Conservation (phyloP, 1,140 invertebrate genomes). For the Drosophila ohnishii region DNA sequence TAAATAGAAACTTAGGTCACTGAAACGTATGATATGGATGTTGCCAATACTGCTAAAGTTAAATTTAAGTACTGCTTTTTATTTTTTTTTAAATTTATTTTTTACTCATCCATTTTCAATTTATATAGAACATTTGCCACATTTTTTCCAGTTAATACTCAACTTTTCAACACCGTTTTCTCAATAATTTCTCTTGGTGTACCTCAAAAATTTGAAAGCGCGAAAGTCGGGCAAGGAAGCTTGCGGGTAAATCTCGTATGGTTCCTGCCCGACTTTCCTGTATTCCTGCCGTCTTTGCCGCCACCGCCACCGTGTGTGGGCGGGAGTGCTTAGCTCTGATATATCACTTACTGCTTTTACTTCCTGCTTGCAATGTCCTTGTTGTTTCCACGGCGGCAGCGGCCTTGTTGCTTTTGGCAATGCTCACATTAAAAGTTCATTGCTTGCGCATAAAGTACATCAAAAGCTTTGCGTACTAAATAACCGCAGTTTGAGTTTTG, state of each 20-base stretch:
- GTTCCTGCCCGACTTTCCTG: conserved; percentile 8
- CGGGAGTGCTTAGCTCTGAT: conserved; percentile 76
- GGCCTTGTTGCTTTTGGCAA: conserved; percentile 55
- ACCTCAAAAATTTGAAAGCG: conserved; percentile 13
- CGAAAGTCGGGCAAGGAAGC: conserved; percentile 16
- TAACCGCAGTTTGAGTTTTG: conserved; percentile 77
- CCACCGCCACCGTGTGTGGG: conserved; percentile 13
- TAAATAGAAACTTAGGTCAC: too few relatives aligned
- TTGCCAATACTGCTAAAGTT: too few relatives aligned
- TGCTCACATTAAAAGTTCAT: conserved; percentile 80
- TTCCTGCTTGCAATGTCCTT: conserved; percentile 30
- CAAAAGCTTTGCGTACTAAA: conserved; percentile 76
- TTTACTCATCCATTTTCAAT: background rate
- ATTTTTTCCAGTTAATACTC: background rate
- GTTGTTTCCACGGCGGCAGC: conserved; percentile 13
- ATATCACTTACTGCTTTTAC: conserved; percentile 62
- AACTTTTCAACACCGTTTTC: background rate
- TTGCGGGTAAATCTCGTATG: conserved; percentile 27
- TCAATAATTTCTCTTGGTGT: background rate
- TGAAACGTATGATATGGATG: too few relatives aligned
- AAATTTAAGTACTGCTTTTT: too few relatives aligned
- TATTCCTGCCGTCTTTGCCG: conserved; percentile 19
- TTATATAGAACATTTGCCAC: background rate
- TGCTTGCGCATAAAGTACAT: conserved; percentile 80
- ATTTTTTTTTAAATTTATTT: too few relatives aligned